A percentile compares a stretch with the other conserved stretches of the same genome.
phyloP scores from a whole-genome alignment of 2,797 vertebrate species.

The Hoplostethus mediterraneus region DNA sequence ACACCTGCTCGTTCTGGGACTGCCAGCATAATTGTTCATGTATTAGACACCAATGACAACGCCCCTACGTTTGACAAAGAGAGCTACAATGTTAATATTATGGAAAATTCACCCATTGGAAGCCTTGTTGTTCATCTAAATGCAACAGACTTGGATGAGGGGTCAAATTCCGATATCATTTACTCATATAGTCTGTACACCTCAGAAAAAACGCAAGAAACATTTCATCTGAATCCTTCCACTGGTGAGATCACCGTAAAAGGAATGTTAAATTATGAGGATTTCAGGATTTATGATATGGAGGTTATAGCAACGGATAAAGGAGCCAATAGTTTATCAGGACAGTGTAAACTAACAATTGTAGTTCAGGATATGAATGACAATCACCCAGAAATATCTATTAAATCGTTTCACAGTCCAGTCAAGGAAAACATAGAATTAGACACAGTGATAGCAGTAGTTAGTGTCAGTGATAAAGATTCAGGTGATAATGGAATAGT shows the following conservation, averaged over 20 bases:
- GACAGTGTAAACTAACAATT: slow-evolving; percentile 77
- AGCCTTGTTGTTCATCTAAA: slow-evolving; percentile 56
- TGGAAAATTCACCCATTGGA: slow-evolving; percentile 51
- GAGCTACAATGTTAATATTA: slow-evolving; percentile 54
- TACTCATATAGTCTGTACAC: slow-evolving; percentile 52
- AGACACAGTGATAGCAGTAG: slow-evolving; percentile 70
- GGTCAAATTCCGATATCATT: slow-evolving; percentile 46
- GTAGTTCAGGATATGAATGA: slow-evolving; percentile 80
- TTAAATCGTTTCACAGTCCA: slow-evolving; percentile 70
- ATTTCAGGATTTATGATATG: slow-evolving; percentile 48
- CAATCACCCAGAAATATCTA: slow-evolving; percentile 73
- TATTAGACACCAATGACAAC: slow-evolving; percentile 63
- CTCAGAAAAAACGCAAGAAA: slow-evolving; percentile 43
- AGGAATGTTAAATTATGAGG: too few relatives aligned
- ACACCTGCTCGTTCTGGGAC: slow-evolving; percentile 70
- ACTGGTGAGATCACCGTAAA: slow-evolving; percentile 33
- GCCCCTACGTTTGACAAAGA: slow-evolving; percentile 55
- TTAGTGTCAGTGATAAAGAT: slow-evolving; percentile 74
- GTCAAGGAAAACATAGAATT: slow-evolving; percentile 65
- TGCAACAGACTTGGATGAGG: slow-evolving; percentile 60
- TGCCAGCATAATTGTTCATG: slow-evolving; percentile 55
- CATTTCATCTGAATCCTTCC: slow-evolving; percentile 37
- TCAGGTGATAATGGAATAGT: slow-evolving; percentile 67
- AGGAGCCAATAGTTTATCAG: slow-evolving; percentile 69
- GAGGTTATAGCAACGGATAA: slow-evolving; percentile 82